Percentiles rank a stretch among this genome's conserved stretches.
Conservation (phyloP, 2,113 vertebrate genomes). For the Melanocharis versteri region DNA sequence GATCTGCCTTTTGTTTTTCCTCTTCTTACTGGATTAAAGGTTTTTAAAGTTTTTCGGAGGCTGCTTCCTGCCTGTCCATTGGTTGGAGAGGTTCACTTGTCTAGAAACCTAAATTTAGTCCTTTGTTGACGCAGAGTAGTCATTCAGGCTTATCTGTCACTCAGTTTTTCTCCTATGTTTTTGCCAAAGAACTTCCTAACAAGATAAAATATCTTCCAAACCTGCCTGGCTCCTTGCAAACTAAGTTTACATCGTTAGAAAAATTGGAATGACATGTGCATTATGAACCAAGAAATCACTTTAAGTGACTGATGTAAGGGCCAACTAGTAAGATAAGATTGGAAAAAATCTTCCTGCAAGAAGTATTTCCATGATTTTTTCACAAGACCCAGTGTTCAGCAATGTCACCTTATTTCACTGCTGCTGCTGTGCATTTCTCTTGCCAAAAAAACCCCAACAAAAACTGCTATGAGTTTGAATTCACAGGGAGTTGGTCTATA, state of each 20-base stretch:
- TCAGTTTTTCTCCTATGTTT: not conserved
- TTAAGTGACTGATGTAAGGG: not conserved
- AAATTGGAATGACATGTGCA: not conserved
- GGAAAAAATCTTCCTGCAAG: not conserved
- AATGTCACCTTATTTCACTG: not conserved
- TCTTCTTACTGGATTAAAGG: not conserved
- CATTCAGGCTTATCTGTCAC: conserved; percentile 1
- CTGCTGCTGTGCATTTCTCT: not conserved
- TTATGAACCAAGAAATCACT: not conserved
- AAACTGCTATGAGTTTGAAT: not conserved
- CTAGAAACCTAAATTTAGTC: not conserved
- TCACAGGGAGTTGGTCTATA: not conserved
- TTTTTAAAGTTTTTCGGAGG: not conserved
- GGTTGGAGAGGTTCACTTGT: not conserved
- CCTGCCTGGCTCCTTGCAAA: not conserved
- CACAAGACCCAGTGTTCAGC: not conserved
- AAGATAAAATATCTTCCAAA: not conserved
- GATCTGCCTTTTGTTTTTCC: not conserved
- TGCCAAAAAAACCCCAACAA: not conserved
- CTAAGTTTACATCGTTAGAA: not conserved
- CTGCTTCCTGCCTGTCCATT: not conserved
- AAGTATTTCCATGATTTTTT: not conserved
- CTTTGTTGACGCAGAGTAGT: not conserved
- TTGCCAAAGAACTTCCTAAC: conserved; percentile 4
- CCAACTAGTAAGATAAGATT: not conserved